Evolutionary conservation across 37 sponge, comb jelly and placozoan genomes (phyloP).

Genomic region (Oopsacas minuta): DNA sequence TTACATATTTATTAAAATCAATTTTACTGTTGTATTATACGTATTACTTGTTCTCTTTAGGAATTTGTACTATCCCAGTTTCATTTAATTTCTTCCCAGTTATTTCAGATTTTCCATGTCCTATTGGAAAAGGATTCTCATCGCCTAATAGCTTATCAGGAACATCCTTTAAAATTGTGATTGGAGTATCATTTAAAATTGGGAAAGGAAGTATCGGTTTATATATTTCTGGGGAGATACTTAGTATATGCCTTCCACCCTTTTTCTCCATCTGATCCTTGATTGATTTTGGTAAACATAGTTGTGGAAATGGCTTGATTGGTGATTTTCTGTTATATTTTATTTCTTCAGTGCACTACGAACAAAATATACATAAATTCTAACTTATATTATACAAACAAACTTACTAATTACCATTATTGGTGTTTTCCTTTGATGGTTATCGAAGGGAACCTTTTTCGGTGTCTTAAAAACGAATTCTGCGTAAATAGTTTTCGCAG

Average conservation of each 20-base stretch:
- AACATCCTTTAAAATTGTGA: not conserved
- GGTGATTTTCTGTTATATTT: not conserved
- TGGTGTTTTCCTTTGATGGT: not conserved
- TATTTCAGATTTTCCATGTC: not conserved
- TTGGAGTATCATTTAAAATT: not conserved
- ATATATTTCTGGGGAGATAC: not conserved
- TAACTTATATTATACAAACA: not conserved
- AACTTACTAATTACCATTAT: not conserved
- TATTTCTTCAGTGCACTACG: not conserved
- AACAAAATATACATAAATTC: not conserved
- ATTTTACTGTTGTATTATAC: not conserved
- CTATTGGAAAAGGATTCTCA: not conserved
- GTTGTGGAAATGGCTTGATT: not conserved
- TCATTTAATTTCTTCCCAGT: not conserved
- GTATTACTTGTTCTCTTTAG: constrained; percentile 9
- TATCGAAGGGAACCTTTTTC: not conserved
- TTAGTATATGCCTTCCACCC: not conserved
- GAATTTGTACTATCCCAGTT: not conserved
- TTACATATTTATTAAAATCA: not conserved
- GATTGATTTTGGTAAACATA: not conserved
- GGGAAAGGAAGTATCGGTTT: constrained; percentile 6
- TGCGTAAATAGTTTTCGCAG: not conserved
- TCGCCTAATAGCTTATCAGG: not conserved
- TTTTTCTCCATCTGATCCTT: not conserved
- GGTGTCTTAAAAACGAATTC: not conserved